Evolutionary conservation across 2,888 invertebrate species (phyloP).

Genomic region (Drosophila anomalata): DNA sequence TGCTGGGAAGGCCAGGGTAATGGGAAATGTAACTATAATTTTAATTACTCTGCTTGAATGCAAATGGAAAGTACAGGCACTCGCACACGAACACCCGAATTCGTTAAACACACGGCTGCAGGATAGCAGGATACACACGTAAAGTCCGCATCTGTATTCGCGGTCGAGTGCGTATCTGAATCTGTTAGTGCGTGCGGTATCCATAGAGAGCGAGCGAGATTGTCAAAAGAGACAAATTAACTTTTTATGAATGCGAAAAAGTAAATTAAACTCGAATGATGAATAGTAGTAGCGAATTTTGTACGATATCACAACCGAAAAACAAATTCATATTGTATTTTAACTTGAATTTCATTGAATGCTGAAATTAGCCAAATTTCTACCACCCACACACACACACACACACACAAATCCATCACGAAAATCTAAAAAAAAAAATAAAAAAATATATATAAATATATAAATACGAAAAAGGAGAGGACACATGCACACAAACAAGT

Average conservation of each 20-base stretch:
- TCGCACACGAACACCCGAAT: slow-evolving; percentile 6
- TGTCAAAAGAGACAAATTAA: slow-evolving; percentile 33
- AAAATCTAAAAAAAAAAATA: background rate
- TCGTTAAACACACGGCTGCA: slow-evolving; percentile 9
- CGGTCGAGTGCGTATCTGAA: slow-evolving; percentile 18
- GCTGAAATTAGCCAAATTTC: slow-evolving; percentile 47
- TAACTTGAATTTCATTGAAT: slow-evolving; percentile 41
- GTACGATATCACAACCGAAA: slow-evolving; percentile 33
- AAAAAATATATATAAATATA: background rate
- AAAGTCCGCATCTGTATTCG: slow-evolving; percentile 16
- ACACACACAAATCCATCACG: slow-evolving; percentile 29
- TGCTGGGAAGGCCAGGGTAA: slow-evolving; percentile 20
- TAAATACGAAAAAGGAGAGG: background rate
- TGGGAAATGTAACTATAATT: slow-evolving; percentile 66
- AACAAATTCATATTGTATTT: slow-evolving; percentile 40
- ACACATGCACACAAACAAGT: slow-evolving; percentile 19
- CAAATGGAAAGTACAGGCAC: slow-evolving; percentile 38
- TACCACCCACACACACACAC: slow-evolving; percentile 26
- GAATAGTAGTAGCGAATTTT: slow-evolving; percentile 48
- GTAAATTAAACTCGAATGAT: slow-evolving; percentile 58
- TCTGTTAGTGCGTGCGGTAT: slow-evolving; percentile 14
- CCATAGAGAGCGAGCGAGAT: slow-evolving; percentile 22
- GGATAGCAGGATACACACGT: slow-evolving; percentile 26
- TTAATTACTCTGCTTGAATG: slow-evolving; percentile 64
- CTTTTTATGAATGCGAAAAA: slow-evolving; percentile 43